Evolutionary conservation across 2,888 invertebrate genomes (phyloP).

Genomic region (Camponotus fellah): DNA sequence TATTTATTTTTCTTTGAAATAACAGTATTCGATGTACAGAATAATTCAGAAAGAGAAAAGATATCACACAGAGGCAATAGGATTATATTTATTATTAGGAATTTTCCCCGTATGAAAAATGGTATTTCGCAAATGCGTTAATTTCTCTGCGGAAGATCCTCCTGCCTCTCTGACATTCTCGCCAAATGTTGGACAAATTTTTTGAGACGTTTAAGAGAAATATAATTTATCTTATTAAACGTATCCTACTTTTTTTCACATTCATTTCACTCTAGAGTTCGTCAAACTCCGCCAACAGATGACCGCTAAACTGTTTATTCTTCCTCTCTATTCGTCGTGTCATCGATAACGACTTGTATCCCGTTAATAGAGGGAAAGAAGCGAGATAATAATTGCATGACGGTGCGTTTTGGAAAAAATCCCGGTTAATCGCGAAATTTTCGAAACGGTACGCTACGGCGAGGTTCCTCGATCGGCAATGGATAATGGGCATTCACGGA

Average conservation of each 20-base stretch:
- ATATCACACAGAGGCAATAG: slow-evolving; percentile 10
- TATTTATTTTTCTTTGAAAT: not conserved
- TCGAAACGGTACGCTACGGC: not conserved
- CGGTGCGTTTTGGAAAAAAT: slow-evolving; percentile 1
- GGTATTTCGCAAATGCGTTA: not conserved
- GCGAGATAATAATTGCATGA: not conserved
- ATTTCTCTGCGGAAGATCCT: not conserved
- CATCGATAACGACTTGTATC: not conserved
- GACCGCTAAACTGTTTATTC: not conserved
- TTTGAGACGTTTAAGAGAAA: slow-evolving; percentile 45
- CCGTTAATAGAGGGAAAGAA: not conserved
- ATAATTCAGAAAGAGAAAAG: not conserved
- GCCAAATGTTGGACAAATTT: slow-evolving; percentile 36
- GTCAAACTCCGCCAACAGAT: not conserved
- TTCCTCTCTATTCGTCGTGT: not conserved
- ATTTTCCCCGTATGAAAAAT: not conserved
- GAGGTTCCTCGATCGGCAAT: slow-evolving; percentile 31
- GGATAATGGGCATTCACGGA: slow-evolving; percentile 71
- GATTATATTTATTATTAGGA: slow-evolving; percentile 5
- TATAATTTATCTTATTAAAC: slow-evolving; percentile 53
- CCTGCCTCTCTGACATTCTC: slow-evolving; percentile 29
- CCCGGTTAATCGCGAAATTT: slow-evolving; percentile 6
- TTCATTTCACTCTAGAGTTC: slow-evolving; percentile 12
- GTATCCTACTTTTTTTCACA: slow-evolving; percentile 10
- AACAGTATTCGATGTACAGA: slow-evolving; percentile 14